phyloP scores from a whole-genome alignment of 1,140 invertebrate genomes.

The Micrasema longulum region DNA sequence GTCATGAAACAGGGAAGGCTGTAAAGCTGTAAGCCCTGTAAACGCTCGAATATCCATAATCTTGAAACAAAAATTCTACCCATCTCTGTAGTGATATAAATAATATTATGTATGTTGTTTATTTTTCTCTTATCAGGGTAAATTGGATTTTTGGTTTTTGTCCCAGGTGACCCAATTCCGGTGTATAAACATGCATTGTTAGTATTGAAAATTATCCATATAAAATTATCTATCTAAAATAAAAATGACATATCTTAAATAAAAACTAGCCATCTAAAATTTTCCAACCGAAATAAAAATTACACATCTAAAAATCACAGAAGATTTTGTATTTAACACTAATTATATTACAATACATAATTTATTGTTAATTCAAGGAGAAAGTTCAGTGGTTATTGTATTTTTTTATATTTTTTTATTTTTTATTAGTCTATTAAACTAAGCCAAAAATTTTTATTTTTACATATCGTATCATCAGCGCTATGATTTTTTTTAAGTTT shows the following conservation, averaged over 20 bases:
- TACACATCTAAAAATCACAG: not conserved
- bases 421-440: not conserved
- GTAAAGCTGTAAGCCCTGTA: no score
- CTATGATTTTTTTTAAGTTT: no score
- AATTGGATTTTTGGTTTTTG: not conserved
- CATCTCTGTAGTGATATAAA: no score
- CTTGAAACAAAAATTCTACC: no score
- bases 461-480: no score
- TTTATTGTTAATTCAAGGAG: not conserved
- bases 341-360: no score
- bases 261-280: not conserved
- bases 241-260: not conserved
- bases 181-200: not conserved
- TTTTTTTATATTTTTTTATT: not conserved
- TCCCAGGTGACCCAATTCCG: not conserved
- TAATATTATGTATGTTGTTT: not conserved
- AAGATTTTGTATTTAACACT: no score
- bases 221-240: not conserved
- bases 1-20: no score
- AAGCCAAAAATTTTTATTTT: not conserved
- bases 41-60: no score
- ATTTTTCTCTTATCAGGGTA: not conserved
- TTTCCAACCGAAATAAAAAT: not conserved
- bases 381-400: not conserved
- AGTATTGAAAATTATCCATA: not conserved